These are phyloP conservation scores for Cochlearius cochlearius DNA, from an alignment of 2,113 vertebrate genomes.

Conservation along the genomic window DNA sequence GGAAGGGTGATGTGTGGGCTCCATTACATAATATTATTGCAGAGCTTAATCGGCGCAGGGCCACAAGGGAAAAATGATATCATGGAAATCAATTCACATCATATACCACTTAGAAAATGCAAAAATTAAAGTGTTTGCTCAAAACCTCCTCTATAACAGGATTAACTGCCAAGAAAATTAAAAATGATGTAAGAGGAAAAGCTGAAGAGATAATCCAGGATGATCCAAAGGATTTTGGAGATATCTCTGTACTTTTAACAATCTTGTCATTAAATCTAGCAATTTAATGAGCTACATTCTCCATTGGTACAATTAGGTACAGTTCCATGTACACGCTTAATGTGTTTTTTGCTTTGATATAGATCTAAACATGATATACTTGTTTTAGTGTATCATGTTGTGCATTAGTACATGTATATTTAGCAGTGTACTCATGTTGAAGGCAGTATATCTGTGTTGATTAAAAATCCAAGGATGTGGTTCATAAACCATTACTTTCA, in stretches of 20 bases:
- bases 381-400: neutral
- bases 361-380: neutral
- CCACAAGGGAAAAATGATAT: slow-evolving; percentile 4
- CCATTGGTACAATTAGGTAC: neutral
- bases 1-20: slow-evolving; percentile 9
- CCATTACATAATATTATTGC: slow-evolving; percentile 37
- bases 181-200: slow-evolving; percentile 49
- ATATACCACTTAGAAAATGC: neutral
- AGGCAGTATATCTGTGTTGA: neutral
- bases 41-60: neutral
- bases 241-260: slow-evolving; percentile 31
- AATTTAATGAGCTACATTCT: neutral
- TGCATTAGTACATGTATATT: neutral
- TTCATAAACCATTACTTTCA: slow-evolving; percentile 1
- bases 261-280: slow-evolving; percentile 40
- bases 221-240: slow-evolving; percentile 51
- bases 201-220: slow-evolving; percentile 53
- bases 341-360: neutral
- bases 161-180: slow-evolving; percentile 53
- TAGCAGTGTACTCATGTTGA: neutral
- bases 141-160: slow-evolving; percentile 3
- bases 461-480: neutral
- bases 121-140: slow-evolving; percentile 36
- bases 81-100: slow-evolving; percentile 27
- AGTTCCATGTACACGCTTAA: neutral